Evolutionary conservation across 1,140 invertebrate species (phyloP).

Genomic region (Oryctes rhinoceros): DNA sequence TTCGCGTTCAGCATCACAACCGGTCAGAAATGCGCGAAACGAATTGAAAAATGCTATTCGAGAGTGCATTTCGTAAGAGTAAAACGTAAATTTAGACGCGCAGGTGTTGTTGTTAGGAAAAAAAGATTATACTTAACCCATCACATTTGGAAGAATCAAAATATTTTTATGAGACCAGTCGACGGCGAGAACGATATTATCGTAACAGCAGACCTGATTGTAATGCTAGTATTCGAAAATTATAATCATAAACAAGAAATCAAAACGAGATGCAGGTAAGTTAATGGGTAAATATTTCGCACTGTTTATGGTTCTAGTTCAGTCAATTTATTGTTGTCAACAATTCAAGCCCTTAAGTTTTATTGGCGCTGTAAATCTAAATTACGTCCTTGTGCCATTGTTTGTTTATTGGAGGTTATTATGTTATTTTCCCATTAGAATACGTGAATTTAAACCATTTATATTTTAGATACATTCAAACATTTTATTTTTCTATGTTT

Average conservation of each 20-base stretch:
- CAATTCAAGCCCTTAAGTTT: slow-evolving; percentile 39
- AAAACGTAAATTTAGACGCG: slow-evolving; percentile 53
- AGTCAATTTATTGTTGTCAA: background rate
- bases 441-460: slow-evolving; percentile 5
- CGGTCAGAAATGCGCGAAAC: slow-evolving; percentile 20
- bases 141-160: slow-evolving; percentile 49
- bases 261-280: slow-evolving; percentile 61
- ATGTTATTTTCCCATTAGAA: slow-evolving; percentile 28
- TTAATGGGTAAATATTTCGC: background rate
- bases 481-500: background rate
- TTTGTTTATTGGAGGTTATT: slow-evolving; percentile 35
- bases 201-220: slow-evolving; percentile 51
- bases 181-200: background rate
- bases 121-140: slow-evolving; percentile 50
- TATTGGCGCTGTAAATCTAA: slow-evolving; percentile 39
- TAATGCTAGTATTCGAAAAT: slow-evolving; percentile 59
- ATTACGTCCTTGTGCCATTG: slow-evolving; percentile 42
- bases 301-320: slow-evolving; percentile 25
- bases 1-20: slow-evolving; percentile 18
- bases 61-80: slow-evolving; percentile 51
- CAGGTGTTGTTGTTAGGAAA: slow-evolving; percentile 57
- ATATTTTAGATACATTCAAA: background rate
- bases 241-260: slow-evolving; percentile 51
- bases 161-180: slow-evolving; percentile 44
- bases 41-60: slow-evolving; percentile 48